phyloP scores from a whole-genome alignment of 2,888 invertebrate genomes.

The Epirrita christyi region DNA sequence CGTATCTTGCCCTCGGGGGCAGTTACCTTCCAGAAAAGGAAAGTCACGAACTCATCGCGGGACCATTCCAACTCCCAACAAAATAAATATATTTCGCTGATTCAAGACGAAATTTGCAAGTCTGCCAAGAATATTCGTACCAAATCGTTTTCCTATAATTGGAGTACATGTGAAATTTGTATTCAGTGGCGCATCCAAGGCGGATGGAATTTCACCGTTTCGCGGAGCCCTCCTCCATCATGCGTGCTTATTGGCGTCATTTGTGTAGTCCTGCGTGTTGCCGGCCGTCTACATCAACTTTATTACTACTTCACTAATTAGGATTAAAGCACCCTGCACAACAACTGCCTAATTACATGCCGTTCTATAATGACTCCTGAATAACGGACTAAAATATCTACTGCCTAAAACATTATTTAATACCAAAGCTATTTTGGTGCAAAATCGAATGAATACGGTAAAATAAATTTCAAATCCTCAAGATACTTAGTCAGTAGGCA shows the following conservation, averaged over 20 bases:
- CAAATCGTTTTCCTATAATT: slow-evolving; percentile 85
- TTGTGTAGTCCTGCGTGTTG: slow-evolving; percentile 68
- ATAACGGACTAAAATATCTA: not conserved
- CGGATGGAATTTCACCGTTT: slow-evolving; percentile 80
- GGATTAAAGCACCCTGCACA: slow-evolving; percentile 32
- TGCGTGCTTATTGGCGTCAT: slow-evolving; percentile 82
- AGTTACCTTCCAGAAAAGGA: slow-evolving; percentile 61
- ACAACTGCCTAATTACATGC: slow-evolving; percentile 18
- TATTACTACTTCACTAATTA: slow-evolving; percentile 43
- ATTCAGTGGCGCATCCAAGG: slow-evolving; percentile 82
- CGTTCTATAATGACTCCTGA: slow-evolving; percentile 8
- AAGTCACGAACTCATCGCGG: slow-evolving; percentile 71
- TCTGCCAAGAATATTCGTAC: slow-evolving; percentile 84
- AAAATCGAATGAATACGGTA: slow-evolving; percentile 28
- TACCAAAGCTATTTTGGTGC: not conserved
- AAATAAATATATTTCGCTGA: slow-evolving; percentile 84
- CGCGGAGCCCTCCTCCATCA: slow-evolving; percentile 77
- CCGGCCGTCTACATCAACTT: slow-evolving; percentile 53
- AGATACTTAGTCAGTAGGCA: slow-evolving; percentile 59
- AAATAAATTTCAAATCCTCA: slow-evolving; percentile 59
- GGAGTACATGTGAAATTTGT: slow-evolving; percentile 84
- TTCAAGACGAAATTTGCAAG: slow-evolving; percentile 83
- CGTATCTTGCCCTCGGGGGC: slow-evolving; percentile 45
- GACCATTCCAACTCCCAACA: slow-evolving; percentile 71
- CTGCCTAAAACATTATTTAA: not conserved